phyloP scores from a whole-genome alignment of 1,140 invertebrate species.

The Pseudomyrmex concolor region DNA sequence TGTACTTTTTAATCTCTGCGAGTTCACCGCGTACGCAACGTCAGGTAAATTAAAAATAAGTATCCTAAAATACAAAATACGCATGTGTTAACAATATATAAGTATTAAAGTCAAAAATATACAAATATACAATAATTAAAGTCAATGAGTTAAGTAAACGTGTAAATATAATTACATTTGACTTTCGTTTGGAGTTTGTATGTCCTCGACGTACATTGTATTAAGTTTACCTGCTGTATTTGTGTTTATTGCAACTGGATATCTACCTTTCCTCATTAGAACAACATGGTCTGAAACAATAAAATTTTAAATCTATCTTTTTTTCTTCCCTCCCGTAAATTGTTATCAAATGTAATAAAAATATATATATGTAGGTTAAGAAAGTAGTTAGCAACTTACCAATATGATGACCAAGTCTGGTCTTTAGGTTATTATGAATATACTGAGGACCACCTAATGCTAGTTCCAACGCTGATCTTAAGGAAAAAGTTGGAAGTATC shows the following conservation, averaged over 20 bases:
- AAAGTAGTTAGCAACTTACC: conserved; percentile 77
- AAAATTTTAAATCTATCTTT: conserved; percentile 37
- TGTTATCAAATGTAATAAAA: background rate
- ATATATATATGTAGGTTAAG: too few relatives aligned
- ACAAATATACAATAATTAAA: background rate
- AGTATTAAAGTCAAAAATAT: conserved; percentile 25
- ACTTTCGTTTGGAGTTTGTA: conserved; percentile 79
- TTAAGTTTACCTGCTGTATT: conserved; percentile 54
- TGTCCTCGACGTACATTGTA: conserved; percentile 78
- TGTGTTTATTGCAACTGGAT: conserved; percentile 82
- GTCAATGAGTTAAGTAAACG: conserved; percentile 33
- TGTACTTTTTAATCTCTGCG: conserved; percentile 75
- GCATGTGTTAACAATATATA: background rate
- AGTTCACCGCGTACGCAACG: conserved; percentile 81
- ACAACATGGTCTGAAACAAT: conserved; percentile 85
- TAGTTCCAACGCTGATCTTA: conserved; percentile 76
- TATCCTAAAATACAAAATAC: conserved; percentile 81
- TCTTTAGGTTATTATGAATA: conserved; percentile 80
- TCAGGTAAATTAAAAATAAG: conserved; percentile 78
- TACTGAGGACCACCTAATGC: conserved; percentile 83
- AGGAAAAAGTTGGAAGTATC: background rate
- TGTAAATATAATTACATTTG: conserved; percentile 82
- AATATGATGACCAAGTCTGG: conserved; percentile 83
- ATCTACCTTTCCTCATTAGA: conserved; percentile 85
- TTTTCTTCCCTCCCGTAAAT: background rate